Evolutionary conservation across 2,113 vertebrate species (phyloP).

Genomic region (Pachyramphus minor): DNA sequence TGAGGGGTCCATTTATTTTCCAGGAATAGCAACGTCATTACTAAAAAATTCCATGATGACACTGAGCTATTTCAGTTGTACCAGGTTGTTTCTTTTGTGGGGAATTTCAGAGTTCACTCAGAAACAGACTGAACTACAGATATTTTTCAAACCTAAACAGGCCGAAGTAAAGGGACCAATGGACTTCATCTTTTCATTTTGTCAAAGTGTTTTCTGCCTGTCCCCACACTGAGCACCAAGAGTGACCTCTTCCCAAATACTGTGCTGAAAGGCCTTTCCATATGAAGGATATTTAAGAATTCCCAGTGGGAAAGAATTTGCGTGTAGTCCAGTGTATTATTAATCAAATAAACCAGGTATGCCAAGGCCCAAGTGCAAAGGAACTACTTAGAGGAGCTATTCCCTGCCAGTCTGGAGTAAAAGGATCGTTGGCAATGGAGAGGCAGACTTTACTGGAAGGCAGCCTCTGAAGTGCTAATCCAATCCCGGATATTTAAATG

Average conservation of each 20-base stretch:
- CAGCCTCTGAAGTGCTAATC: not conserved
- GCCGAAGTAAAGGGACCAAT: not conserved
- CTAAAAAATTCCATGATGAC: not conserved
- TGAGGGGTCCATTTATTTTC: not conserved
- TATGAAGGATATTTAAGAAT: not conserved
- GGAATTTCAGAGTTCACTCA: not conserved
- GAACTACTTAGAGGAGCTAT: not conserved
- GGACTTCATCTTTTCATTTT: not conserved
- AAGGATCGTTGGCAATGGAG: not conserved
- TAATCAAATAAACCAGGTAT: not conserved
- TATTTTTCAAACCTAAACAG: not conserved
- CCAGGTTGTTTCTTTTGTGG: not conserved
- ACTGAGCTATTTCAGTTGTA: not conserved
- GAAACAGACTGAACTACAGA: not conserved
- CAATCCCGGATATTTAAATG: not conserved
- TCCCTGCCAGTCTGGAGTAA: not conserved
- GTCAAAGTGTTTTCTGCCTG: not conserved
- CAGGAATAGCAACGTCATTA: constrained; percentile 26
- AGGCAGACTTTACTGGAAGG: not conserved
- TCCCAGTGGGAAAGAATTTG: not conserved
- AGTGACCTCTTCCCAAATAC: fast-evolving
- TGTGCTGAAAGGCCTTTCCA: not conserved
- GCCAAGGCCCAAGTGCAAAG: not conserved
- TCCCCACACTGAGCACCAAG: not conserved
- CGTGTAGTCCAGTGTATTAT: not conserved